phyloP scores from a whole-genome alignment of 2,888 invertebrate genomes.

The Itoplectis maculator region DNA sequence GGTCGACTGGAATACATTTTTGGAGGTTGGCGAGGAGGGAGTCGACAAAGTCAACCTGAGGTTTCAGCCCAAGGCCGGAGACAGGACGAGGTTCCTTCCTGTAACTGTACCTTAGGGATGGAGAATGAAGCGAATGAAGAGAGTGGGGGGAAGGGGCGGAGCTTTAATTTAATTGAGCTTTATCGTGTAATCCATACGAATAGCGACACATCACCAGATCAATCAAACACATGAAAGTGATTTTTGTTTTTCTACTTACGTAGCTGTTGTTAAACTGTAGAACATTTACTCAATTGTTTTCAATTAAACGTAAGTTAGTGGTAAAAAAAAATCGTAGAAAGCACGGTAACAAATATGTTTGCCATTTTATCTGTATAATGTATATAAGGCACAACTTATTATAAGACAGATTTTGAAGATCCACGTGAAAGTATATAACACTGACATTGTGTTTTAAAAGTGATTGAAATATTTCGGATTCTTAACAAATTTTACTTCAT shows the following conservation, averaged over 20 bases:
- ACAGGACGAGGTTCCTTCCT: conserved; percentile 91
- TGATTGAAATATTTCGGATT: neutral
- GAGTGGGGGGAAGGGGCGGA: neutral
- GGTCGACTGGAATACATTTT: conserved; percentile 94
- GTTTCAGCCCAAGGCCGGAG: conserved; percentile 92
- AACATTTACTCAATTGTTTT: conserved; percentile 5
- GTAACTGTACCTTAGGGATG: conserved; percentile 91
- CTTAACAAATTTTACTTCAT: neutral
- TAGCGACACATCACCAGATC: neutral
- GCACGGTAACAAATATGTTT: neutral
- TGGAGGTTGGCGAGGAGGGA: conserved; percentile 92
- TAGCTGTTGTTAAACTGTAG: neutral
- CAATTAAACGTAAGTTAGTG: conserved; percentile 1
- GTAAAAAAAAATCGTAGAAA: neutral
- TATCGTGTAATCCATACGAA: neutral
- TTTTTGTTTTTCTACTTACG: conserved; percentile 30
- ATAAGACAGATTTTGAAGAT: too few species aligned
- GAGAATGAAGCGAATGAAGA: too few species aligned
- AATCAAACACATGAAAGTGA: conserved; percentile 32
- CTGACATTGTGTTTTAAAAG: neutral
- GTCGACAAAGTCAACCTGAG: conserved; percentile 91
- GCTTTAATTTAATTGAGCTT: conserved; percentile 11
- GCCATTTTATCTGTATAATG: neutral
- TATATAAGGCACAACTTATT: too few species aligned
- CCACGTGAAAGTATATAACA: neutral